phyloP scores from a whole-genome alignment of 2,888 invertebrate genomes.

The Crocallis elinguaria region DNA sequence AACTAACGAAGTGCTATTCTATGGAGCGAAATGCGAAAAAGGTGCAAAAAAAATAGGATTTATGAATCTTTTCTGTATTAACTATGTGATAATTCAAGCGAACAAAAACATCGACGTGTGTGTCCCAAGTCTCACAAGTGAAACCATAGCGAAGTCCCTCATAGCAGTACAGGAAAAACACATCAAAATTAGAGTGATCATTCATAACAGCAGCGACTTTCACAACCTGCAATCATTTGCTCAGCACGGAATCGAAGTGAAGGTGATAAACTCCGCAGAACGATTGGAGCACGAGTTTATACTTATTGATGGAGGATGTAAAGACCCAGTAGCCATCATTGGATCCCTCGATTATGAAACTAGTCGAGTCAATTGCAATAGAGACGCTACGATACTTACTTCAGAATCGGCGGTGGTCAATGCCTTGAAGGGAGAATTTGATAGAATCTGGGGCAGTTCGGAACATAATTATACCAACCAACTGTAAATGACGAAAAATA shows the following conservation, averaged over 20 bases:
- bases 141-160: constrained; percentile 57
- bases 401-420: constrained; percentile 53
- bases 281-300: constrained; percentile 64
- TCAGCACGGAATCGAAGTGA: constrained; percentile 59
- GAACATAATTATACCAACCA: no score
- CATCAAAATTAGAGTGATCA: constrained; percentile 53
- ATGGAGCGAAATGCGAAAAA: constrained; percentile 55
- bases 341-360: constrained; percentile 63
- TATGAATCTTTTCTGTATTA: constrained; percentile 63
- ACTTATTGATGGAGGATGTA: constrained; percentile 51
- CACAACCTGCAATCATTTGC: constrained; percentile 47
- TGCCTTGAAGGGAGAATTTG: constrained; percentile 60
- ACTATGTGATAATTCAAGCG: constrained; percentile 60
- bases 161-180: constrained; percentile 50
- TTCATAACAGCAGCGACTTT: constrained; percentile 54
- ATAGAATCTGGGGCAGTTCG: constrained; percentile 58
- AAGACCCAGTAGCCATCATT: constrained; percentile 57
- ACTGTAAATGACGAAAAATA: background rate
- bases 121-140: constrained; percentile 58
- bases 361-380: constrained; percentile 51
- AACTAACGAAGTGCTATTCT: constrained; percentile 65
- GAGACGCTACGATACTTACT: constrained; percentile 59
- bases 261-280: constrained; percentile 50
- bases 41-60: constrained; percentile 51
- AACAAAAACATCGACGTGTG: constrained; percentile 60